Conservation (phyloP, 2,797 vertebrate genomes). For the Sebastes cheni region DNA sequence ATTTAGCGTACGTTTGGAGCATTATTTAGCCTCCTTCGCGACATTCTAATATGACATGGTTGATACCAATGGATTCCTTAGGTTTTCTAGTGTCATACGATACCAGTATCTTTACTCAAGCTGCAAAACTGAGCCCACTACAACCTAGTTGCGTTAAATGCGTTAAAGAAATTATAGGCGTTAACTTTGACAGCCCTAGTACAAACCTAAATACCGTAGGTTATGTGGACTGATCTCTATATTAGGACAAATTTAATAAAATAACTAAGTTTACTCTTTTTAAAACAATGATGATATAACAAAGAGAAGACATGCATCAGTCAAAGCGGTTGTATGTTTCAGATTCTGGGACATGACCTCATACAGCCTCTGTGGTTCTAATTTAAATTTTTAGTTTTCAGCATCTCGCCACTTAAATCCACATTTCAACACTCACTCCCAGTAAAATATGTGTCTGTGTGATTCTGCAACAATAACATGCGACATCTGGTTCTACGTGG, state of each 20-base stretch:
- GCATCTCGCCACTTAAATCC: conserved; percentile 38
- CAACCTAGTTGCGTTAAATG: too few relatives aligned
- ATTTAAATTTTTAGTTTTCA: conserved; percentile 46
- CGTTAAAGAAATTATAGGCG: too few relatives aligned
- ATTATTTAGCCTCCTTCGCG: too few relatives aligned
- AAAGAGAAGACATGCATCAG: not conserved
- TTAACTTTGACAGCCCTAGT: too few relatives aligned
- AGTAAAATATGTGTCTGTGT: conserved; percentile 49
- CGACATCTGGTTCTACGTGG: conserved; percentile 66
- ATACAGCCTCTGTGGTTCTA: conserved; percentile 25
- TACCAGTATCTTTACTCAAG: too few relatives aligned
- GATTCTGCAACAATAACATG: conserved; percentile 63
- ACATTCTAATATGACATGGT: too few relatives aligned
- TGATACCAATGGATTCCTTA: too few relatives aligned
- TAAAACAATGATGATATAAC: not conserved
- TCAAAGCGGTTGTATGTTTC: not conserved
- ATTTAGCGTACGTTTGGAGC: too few relatives aligned
- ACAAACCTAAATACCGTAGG: too few relatives aligned
- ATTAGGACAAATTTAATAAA: not conserved
- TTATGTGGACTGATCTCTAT: not conserved
- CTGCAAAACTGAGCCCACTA: too few relatives aligned
- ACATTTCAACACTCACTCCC: conserved; percentile 48
- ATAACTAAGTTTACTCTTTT: not conserved
- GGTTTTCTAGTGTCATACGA: too few relatives aligned
- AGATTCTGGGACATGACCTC: conserved; percentile 30